Evolutionary conservation across 2,888 invertebrate genomes (phyloP).

Genomic region (Scaeva pyrastri): DNA sequence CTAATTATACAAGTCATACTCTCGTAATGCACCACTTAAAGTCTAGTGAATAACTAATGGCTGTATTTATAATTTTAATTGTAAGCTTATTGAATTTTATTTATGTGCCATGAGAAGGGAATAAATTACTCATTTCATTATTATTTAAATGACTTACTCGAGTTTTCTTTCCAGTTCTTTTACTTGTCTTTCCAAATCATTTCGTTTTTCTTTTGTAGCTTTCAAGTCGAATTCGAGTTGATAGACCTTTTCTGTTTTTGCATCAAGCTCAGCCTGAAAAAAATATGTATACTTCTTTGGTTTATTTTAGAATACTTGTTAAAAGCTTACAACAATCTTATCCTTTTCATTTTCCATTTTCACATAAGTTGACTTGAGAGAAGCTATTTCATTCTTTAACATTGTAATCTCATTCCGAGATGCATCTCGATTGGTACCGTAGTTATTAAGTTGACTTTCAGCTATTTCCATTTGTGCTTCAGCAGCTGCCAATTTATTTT

Average conservation of each 20-base stretch:
- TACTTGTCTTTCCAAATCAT: constrained; percentile 85
- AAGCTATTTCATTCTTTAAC: constrained; percentile 87
- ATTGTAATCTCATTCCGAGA: constrained; percentile 86
- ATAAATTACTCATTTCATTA: background rate
- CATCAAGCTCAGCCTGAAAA: constrained; percentile 87
- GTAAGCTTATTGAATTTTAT: constrained; percentile 32
- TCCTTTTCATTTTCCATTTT: constrained; percentile 90
- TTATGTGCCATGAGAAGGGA: constrained; percentile 54
- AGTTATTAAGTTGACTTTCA: constrained; percentile 85
- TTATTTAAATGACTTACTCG: constrained; percentile 81
- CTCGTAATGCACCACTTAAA: constrained; percentile 18
- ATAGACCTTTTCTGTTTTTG: constrained; percentile 89
- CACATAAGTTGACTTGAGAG: constrained; percentile 87
- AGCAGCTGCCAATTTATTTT: constrained; percentile 87
- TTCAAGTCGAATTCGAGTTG: constrained; percentile 88
- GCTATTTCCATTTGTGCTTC: constrained; percentile 88
- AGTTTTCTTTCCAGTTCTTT: constrained; percentile 86
- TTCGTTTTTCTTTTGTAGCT: constrained; percentile 86
- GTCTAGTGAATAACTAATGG: background rate
- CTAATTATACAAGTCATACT: background rate
- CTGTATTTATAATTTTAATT: constrained; percentile 17
- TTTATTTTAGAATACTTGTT: background rate
- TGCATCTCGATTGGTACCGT: constrained; percentile 86
- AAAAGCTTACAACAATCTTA: constrained; percentile 85
- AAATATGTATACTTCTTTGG: background rate